These are phyloP conservation scores for Henricia sp. DNA, from an alignment of 53 echinoderm and acorn worm species.

Conservation along the genomic window DNA sequence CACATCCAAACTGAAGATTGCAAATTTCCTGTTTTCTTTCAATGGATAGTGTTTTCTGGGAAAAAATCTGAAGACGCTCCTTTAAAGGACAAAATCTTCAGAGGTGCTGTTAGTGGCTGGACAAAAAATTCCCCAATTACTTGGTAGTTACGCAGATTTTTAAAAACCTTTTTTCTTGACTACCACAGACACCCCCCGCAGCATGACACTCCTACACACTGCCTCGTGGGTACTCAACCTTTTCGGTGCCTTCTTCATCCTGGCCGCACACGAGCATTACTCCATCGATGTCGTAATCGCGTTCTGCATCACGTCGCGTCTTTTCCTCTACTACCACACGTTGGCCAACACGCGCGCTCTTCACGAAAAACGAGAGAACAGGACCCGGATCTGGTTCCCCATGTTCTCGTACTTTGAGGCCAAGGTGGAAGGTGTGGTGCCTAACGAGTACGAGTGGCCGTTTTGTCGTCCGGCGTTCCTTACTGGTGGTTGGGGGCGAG, in stretches of 20 bases:
- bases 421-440: slow-evolving; percentile 89
- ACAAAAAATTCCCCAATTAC: too few relatives aligned
- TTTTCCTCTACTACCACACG: slow-evolving; percentile 98
- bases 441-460: slow-evolving; percentile 93
- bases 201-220: slow-evolving; percentile 86
- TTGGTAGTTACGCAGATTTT: too few relatives aligned
- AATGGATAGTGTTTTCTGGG: too few relatives aligned
- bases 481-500: background rate
- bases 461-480: slow-evolving; percentile 7
- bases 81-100: too few relatives aligned
- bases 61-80: too few relatives aligned
- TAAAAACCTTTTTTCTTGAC: background rate
- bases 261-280: slow-evolving; percentile 98
- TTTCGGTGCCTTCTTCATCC: slow-evolving; percentile 94
- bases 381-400: slow-evolving; percentile 92
- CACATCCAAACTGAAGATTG: too few relatives aligned
- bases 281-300: slow-evolving; percentile 98
- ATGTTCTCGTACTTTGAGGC: slow-evolving; percentile 96
- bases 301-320: slow-evolving; percentile 96
- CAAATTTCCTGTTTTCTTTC: too few relatives aligned
- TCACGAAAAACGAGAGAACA: slow-evolving; percentile 64
- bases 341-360: slow-evolving; percentile 90
- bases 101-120: too few relatives aligned
- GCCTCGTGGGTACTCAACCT: slow-evolving; percentile 95
- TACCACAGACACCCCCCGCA: slow-evolving; percentile 81